Percentiles rank a stretch among this genome's conserved stretches.
These are phyloP conservation scores for Pachyseris speciosa DNA, from an alignment of 64 coral and sea anemone species.

Conservation along the genomic window DNA sequence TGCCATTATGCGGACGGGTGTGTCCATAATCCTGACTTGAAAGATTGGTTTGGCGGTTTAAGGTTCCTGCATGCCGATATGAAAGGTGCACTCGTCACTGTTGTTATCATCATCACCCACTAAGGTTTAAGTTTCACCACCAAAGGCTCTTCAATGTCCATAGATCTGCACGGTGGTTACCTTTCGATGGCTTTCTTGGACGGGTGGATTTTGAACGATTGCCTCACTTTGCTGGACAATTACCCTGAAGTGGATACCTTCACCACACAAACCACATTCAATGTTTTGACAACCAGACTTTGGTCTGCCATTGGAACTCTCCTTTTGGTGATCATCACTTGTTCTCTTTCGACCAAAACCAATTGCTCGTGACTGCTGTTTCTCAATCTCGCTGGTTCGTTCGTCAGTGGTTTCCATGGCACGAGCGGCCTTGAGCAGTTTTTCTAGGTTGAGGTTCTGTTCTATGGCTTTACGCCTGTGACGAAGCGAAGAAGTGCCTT, in stretches of 20 bases:
- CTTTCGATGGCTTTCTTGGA: background rate
- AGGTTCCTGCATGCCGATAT: background rate
- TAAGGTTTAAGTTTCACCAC: background rate
- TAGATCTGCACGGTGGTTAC: background rate
- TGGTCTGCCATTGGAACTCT: background rate
- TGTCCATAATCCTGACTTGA: constrained; percentile 32
- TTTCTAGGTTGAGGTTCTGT: too few species aligned
- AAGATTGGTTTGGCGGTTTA: constrained; percentile 38
- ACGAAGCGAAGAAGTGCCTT: too few species aligned
- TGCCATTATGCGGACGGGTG: constrained; percentile 48
- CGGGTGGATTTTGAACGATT: background rate
- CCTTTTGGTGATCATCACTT: background rate
- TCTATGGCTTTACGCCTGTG: too few species aligned
- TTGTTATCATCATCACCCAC: background rate
- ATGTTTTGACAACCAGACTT: background rate
- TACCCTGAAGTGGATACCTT: background rate
- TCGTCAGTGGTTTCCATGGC: too few species aligned
- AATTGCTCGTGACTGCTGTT: too few species aligned
- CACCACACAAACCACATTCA: constrained; percentile 42
- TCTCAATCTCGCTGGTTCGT: too few species aligned
- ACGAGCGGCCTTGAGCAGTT: too few species aligned
- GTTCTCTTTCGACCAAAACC: too few species aligned
- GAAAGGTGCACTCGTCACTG: constrained; percentile 37
- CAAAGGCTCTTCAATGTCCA: background rate
- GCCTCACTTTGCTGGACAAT: constrained; percentile 23